Evolutionary conservation across 2,113 vertebrate genomes (phyloP), one percentile per base, ranked within the genome.

Genomic region (Paedocypris sp.): DNA sequence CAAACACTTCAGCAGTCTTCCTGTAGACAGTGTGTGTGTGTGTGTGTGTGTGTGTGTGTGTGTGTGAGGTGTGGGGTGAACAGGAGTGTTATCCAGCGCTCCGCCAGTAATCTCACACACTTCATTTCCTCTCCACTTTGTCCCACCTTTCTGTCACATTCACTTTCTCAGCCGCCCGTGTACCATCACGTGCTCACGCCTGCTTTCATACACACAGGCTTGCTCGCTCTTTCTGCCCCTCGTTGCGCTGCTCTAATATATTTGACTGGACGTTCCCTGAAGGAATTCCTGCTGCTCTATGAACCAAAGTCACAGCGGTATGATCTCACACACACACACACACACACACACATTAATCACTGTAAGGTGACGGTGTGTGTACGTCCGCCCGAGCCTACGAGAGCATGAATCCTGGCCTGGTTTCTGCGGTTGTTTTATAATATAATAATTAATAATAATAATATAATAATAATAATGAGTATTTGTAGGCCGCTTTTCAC

Each of bases 261-360:
- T 77, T 79, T 75, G 50, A 78, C 76, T 76, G 72, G 72, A 81
- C 58, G 41, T 80, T 74, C 76, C 70, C 38, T 25, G 41, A 73
- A 79, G 77, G 73, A 74, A 82, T 84, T 83, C 81, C 79, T 80
- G 46, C 73, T 69, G 79, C 79, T 81, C 78, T 73, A 66, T 82
- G 77, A 82, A 79, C 74, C 75, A 7, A 72, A 66, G 72, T 76
- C 76, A 69, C 72, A 74, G 66, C 60, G 65, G 74, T 72, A 73
- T 75, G 81, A 79, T 79, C 80, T 78, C 38, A 39, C 53, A 42
- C 25, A 53, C 32, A 38, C 33, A 38, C 31, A 25, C 50, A 22
- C 31, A 36, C n/a, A 6, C 25, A 28, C n/a, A 25, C 75, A 76
- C 72, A 79, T 83, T 82, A 82, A 82, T 84, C 81, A 82, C 78